Percentiles rank a stretch among this genome's conserved stretches.
Evolutionary conservation across 2,797 vertebrate genomes (phyloP).

Genomic region (Crenichthys baileyi): DNA sequence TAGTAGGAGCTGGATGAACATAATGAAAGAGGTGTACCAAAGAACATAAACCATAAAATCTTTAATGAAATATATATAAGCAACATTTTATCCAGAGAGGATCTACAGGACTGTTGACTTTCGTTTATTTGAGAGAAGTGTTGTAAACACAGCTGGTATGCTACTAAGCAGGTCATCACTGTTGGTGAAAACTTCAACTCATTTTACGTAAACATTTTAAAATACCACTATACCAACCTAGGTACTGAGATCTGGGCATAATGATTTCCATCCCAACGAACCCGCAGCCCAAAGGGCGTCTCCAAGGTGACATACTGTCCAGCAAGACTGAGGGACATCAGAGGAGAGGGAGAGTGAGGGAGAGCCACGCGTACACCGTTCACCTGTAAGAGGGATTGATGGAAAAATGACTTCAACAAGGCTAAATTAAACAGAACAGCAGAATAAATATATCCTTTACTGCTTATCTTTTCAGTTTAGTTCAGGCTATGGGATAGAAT

Average conservation of each 20-base stretch:
- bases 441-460: neutral
- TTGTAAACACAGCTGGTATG: neutral
- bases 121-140: neutral
- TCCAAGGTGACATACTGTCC: constrained; percentile 83
- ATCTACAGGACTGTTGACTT: neutral
- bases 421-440: neutral
- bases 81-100: neutral
- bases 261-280: constrained; percentile 86
- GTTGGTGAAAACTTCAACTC: neutral
- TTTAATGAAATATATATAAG: neutral
- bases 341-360: constrained; percentile 76
- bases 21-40: neutral
- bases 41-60: neutral
- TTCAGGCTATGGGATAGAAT: neutral
- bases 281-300: constrained; percentile 79
- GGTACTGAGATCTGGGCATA: constrained; percentile 81
- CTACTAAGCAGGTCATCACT: neutral
- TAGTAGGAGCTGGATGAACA: constrained; percentile 71
- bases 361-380: constrained; percentile 75
- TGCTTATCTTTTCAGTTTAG: neutral
- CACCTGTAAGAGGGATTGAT: constrained; percentile 63
- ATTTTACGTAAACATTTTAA: neutral
- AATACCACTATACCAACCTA: constrained; percentile 73
- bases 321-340: constrained; percentile 72
- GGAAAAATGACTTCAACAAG: neutral